phyloP scores from a whole-genome alignment of 2,797 vertebrate genomes.

The Echiichthys vipera region DNA sequence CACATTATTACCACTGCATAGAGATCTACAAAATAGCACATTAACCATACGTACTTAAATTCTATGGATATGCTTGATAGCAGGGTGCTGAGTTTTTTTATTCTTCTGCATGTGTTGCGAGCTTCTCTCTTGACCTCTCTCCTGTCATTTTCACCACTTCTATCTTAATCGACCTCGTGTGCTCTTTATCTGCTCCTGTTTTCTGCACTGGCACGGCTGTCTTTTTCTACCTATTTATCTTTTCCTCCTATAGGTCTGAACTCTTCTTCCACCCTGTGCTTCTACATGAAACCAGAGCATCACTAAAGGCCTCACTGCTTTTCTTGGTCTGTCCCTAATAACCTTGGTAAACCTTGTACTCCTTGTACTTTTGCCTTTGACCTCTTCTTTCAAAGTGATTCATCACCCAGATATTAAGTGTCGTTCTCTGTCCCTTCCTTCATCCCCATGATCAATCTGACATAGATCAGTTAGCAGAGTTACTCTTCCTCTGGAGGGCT shows the following conservation, averaged over 20 bases:
- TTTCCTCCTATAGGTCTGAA: slow-evolving; percentile 98
- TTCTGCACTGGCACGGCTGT: slow-evolving; percentile 72
- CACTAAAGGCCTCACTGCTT: slow-evolving; percentile 99
- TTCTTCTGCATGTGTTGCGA: slow-evolving; percentile 75
- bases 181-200: slow-evolving; percentile 72
- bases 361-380: slow-evolving; percentile 71
- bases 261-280: slow-evolving; percentile 98
- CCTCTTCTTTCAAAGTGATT: slow-evolving; percentile 55
- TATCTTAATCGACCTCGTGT: slow-evolving; percentile 58
- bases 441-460: slow-evolving; percentile 43
- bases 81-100: slow-evolving; percentile 63
- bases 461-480: slow-evolving; percentile 37
- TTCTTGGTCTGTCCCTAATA: slow-evolving; percentile 99
- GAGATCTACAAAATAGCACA: slow-evolving; percentile 16
- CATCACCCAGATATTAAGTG: slow-evolving; percentile 55
- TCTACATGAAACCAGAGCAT: slow-evolving; percentile 99
- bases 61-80: slow-evolving; percentile 57
- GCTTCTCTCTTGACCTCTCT: slow-evolving; percentile 70
- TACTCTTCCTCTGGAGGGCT: slow-evolving; percentile 42
- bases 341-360: slow-evolving; percentile 94
- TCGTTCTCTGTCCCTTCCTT: slow-evolving; percentile 37
- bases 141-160: slow-evolving; percentile 59
- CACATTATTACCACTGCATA: slow-evolving; percentile 22
- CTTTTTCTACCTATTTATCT: slow-evolving; percentile 85
- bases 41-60: slow-evolving; percentile 26